A percentile compares a stretch with the other conserved stretches of the same genome.
These are phyloP conservation scores for Mimas tiliae DNA, from an alignment of 2,888 invertebrate genomes.

Conservation along the genomic window DNA sequence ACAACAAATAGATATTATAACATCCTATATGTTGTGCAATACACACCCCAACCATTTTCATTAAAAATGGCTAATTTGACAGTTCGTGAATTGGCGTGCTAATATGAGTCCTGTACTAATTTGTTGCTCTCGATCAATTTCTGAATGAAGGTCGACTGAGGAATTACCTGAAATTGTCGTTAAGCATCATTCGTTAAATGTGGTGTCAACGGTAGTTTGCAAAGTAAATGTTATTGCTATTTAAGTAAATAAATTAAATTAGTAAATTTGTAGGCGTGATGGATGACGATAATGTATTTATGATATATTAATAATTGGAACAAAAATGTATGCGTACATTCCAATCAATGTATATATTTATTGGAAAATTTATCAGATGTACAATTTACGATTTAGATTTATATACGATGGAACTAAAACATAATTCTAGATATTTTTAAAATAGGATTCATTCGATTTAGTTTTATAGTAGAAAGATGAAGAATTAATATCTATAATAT, in stretches of 20 bases:
- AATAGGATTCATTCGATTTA: too few species aligned
- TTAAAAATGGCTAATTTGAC: slow-evolving; percentile 70
- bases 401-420: too few species aligned
- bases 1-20: background rate
- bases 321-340: too few species aligned
- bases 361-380: background rate
- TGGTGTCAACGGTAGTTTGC: background rate
- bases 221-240: background rate
- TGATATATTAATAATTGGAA: too few species aligned
- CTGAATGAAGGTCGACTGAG: slow-evolving; percentile 55
- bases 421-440: too few species aligned
- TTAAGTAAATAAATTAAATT: background rate
- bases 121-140: slow-evolving; percentile 71
- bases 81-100: slow-evolving; percentile 67
- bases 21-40: slow-evolving; percentile 23
- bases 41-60: slow-evolving; percentile 52
- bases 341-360: too few species aligned
- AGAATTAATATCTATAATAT: too few species aligned
- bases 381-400: too few species aligned
- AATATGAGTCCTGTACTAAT: slow-evolving; percentile 70
- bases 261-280: background rate
- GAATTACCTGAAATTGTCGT: background rate
- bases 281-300: background rate
- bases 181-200: background rate
- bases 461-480: too few species aligned